phyloP scores from a whole-genome alignment of 2,888 invertebrate species.

The Subacronicta megacephala region DNA sequence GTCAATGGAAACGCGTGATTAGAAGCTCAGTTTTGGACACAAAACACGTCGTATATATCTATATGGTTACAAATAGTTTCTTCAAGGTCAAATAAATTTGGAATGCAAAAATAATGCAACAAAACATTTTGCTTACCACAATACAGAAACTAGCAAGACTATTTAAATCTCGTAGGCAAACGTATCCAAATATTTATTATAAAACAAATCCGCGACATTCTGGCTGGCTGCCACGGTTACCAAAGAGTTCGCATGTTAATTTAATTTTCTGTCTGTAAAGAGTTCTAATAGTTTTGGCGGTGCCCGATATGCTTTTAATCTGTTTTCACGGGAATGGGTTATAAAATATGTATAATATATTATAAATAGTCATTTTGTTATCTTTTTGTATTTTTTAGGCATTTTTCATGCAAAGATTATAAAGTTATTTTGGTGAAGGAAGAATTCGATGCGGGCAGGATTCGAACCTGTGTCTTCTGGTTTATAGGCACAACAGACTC shows the following conservation, averaged over 20 bases:
- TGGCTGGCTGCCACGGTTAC: conserved; percentile 46
- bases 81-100: neutral
- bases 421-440: too few relatives aligned
- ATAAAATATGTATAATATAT: too few relatives aligned
- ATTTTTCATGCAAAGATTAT: too few relatives aligned
- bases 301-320: conserved; percentile 31
- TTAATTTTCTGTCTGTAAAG: conserved; percentile 44
- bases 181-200: conserved; percentile 26
- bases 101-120: neutral
- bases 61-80: too few relatives aligned
- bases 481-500: too few relatives aligned
- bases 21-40: too few relatives aligned
- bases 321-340: conserved; percentile 25
- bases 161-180: conserved; percentile 1
- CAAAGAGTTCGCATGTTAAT: conserved; percentile 46
- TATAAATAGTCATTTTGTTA: too few relatives aligned
- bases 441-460: too few relatives aligned
- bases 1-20: too few relatives aligned
- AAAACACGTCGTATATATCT: neutral
- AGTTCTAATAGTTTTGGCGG: conserved; percentile 55
- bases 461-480: too few relatives aligned
- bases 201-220: conserved; percentile 22
- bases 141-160: neutral
- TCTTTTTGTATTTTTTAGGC: too few relatives aligned
- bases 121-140: neutral